Evolutionary conservation across 2,888 invertebrate species (phyloP).

Genomic region (Anthoptus insignis): DNA sequence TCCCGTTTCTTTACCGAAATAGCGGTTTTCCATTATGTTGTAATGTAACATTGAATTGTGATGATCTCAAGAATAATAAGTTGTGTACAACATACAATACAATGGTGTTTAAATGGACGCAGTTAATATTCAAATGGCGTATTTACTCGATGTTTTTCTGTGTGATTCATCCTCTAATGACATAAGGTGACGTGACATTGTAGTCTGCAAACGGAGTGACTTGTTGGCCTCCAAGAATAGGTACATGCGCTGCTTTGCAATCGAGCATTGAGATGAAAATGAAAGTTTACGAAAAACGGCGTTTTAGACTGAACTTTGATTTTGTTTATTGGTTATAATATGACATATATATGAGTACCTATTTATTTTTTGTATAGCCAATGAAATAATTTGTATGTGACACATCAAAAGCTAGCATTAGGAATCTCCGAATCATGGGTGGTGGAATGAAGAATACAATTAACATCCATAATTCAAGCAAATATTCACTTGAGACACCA

Average conservation of each 20-base stretch:
- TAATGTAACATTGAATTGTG: slow-evolving; percentile 1
- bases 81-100: slow-evolving; percentile 26
- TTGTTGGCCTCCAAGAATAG: slow-evolving; percentile 19
- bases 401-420: no score
- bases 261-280: neutral
- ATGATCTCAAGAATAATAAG: slow-evolving; percentile 30
- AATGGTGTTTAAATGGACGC: slow-evolving; percentile 38
- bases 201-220: slow-evolving; percentile 5
- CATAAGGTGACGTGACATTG: slow-evolving; percentile 23
- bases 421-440: no score
- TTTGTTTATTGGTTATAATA: no score
- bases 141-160: slow-evolving; percentile 68
- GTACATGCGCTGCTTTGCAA: slow-evolving; percentile 17
- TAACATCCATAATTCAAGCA: no score
- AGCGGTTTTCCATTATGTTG: neutral
- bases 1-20: neutral
- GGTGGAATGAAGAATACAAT: no score
- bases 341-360: no score
- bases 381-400: no score
- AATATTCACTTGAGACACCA: no score
- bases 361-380: no score
- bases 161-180: slow-evolving; percentile 62
- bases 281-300: slow-evolving; percentile 2
- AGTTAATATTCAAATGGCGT: slow-evolving; percentile 65
- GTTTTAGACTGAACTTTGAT: no score